phyloP scores from a whole-genome alignment of 2,113 vertebrate species.

The Pseudopipra pipra region DNA sequence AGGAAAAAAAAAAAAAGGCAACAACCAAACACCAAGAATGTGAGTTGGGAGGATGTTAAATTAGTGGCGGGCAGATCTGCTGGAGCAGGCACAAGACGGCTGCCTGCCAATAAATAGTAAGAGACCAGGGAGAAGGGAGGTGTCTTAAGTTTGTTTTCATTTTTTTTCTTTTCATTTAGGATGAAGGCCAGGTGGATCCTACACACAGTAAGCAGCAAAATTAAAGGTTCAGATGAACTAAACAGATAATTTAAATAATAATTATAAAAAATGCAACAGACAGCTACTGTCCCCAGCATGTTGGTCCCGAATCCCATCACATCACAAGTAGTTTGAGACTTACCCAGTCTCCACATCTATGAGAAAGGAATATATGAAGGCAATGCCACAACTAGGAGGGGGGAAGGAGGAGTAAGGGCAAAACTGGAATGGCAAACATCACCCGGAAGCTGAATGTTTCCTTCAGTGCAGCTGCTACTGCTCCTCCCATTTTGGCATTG shows the following conservation, averaged over 20 bases:
- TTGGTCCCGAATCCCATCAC: conserved; percentile 34
- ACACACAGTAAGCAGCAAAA: conserved; percentile 70
- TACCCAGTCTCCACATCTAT: not conserved
- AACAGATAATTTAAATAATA: conserved; percentile 62
- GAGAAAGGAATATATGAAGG: conserved; percentile 19
- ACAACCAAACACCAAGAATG: conserved; percentile 54
- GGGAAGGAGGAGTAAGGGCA: not conserved
- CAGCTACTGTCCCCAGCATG: conserved; percentile 46
- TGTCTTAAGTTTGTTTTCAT: conserved; percentile 33
- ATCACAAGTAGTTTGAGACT: conserved; percentile 16
- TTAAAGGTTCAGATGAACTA: conserved; percentile 67
- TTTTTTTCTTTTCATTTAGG: conserved; percentile 61
- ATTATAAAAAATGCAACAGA: conserved; percentile 45
- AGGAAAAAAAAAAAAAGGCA: not conserved
- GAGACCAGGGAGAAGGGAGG: conserved; percentile 56
- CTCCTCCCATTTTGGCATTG: conserved; percentile 1
- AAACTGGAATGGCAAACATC: not conserved
- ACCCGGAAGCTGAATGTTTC: not conserved
- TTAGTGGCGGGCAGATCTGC: conserved; percentile 55
- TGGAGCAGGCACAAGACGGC: conserved; percentile 33
- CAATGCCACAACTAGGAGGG: not conserved
- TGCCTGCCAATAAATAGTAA: conserved; percentile 78
- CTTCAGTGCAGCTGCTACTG: not conserved
- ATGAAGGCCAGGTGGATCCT: conserved; percentile 66
- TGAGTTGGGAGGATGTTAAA: conserved; percentile 47